These are phyloP conservation scores for Gambusia yucatana DNA, from an alignment of 2,797 vertebrate species.

Conservation along the genomic window DNA sequence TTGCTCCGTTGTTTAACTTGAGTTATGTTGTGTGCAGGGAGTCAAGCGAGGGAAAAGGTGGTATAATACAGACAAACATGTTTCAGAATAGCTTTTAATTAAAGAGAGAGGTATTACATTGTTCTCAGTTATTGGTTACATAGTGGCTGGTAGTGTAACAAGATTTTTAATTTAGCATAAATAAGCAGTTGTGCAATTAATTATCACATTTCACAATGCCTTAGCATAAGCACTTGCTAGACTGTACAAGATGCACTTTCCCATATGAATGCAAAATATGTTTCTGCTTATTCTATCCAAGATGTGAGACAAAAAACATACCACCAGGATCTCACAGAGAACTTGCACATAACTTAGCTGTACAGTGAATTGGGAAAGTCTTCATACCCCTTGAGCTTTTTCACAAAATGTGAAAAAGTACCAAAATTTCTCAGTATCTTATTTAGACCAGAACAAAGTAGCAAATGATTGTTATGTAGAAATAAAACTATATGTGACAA, in stretches of 20 bases:
- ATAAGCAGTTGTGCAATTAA: constrained; percentile 76
- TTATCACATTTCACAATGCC: constrained; percentile 75
- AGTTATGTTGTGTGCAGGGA: constrained; percentile 48
- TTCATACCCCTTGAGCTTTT: not conserved
- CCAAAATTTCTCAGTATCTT: not conserved
- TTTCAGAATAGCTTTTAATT: constrained; percentile 77
- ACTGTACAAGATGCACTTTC: constrained; percentile 75
- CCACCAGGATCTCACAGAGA: constrained; percentile 38
- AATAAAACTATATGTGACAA: not conserved
- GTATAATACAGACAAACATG: constrained; percentile 47
- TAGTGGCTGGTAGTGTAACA: constrained; percentile 72
- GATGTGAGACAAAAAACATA: constrained; percentile 39
- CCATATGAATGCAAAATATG: constrained; percentile 73
- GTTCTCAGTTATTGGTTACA: constrained; percentile 73
- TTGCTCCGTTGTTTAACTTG: constrained; percentile 52
- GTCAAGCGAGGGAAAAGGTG: constrained; percentile 31
- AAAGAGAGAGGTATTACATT: constrained; percentile 79
- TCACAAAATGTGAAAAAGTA: too few species aligned
- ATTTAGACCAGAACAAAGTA: not conserved
- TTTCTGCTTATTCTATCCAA: constrained; percentile 52
- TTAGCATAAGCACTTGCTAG: constrained; percentile 68
- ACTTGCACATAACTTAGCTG: constrained; percentile 44
- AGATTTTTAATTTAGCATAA: constrained; percentile 68
- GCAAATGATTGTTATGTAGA: not conserved
- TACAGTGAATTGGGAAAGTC: not conserved